These are phyloP conservation scores for Heterodera carotae DNA, from an alignment of 1,140 invertebrate genomes.

Conservation along the genomic window DNA sequence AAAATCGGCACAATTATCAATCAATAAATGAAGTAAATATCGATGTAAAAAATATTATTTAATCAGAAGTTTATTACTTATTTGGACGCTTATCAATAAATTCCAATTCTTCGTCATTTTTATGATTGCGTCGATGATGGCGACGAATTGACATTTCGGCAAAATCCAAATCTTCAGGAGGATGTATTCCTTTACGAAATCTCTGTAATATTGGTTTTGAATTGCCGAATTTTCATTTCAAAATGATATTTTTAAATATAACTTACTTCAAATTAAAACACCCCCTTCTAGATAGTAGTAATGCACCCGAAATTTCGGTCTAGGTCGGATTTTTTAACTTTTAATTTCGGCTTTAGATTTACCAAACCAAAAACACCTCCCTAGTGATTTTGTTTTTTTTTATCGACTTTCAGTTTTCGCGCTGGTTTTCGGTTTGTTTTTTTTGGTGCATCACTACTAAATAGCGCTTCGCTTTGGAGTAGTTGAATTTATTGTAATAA, in stretches of 20 bases:
- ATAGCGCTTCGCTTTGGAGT: background rate
- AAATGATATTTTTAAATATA: too few species aligned
- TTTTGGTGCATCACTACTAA: too few species aligned
- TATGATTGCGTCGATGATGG: background rate
- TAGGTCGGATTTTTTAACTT: constrained; percentile 21
- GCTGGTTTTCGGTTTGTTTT: too few species aligned
- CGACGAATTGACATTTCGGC: background rate
- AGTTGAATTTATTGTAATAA: background rate
- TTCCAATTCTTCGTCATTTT: background rate
- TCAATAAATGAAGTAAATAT: too few species aligned
- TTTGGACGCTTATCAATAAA: background rate
- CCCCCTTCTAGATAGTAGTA: constrained; percentile 9
- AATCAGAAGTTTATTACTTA: too few species aligned
- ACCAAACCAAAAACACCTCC: too few species aligned
- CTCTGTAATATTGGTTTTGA: constrained; percentile 26
- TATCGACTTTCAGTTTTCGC: too few species aligned
- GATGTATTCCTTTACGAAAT: constrained; percentile 45
- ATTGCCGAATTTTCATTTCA: background rate
- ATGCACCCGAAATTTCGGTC: background rate
- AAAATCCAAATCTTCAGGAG: constrained; percentile 29
- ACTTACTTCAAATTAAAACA: constrained; percentile 19
- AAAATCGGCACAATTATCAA: too few species aligned
- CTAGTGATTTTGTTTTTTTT: too few species aligned
- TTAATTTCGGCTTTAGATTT: constrained; percentile 15
- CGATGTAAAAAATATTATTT: too few species aligned